Evolutionary conservation across 2,888 invertebrate species (phyloP).

Genomic region (Protodeltote pygarga): DNA sequence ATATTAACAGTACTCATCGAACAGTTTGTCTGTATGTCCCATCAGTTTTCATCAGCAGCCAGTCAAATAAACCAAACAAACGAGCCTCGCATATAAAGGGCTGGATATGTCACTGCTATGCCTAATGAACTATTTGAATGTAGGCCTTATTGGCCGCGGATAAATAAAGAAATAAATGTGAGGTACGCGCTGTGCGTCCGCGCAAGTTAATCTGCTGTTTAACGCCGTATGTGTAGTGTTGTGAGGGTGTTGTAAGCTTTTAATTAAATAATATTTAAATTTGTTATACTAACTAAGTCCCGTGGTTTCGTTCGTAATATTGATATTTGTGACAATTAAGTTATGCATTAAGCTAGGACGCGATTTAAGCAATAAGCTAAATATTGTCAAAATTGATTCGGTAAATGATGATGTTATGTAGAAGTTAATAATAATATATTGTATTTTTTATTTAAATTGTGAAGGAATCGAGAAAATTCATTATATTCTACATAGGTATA

Average conservation of each 20-base stretch:
- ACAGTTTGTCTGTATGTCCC: constrained; percentile 51
- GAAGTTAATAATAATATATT: too few species aligned
- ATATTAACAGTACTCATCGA: constrained; percentile 10
- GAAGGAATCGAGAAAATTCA: too few species aligned
- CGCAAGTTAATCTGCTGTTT: constrained; percentile 79
- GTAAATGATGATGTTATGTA: too few species aligned
- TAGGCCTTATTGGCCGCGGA: constrained; percentile 77
- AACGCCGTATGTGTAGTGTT: constrained; percentile 62
- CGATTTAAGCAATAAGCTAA: too few species aligned
- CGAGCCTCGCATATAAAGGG: constrained; percentile 78
- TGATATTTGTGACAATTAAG: too few species aligned
- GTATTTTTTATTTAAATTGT: too few species aligned
- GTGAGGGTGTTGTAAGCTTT: neutral
- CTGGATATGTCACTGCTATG: constrained; percentile 65
- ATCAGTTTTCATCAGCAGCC: constrained; percentile 67
- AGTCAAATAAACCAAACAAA: constrained; percentile 71
- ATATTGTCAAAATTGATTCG: too few species aligned
- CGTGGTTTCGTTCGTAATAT: too few species aligned
- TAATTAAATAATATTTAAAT: too few species aligned
- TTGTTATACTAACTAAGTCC: too few species aligned
- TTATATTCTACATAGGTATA: too few species aligned
- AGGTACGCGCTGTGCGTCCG: constrained; percentile 62
- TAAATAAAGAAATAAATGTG: constrained; percentile 82
- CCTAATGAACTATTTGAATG: constrained; percentile 86
- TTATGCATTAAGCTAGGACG: too few species aligned